Conservation (phyloP, 1,140 invertebrate species). For the Andricus grossulariae region DNA sequence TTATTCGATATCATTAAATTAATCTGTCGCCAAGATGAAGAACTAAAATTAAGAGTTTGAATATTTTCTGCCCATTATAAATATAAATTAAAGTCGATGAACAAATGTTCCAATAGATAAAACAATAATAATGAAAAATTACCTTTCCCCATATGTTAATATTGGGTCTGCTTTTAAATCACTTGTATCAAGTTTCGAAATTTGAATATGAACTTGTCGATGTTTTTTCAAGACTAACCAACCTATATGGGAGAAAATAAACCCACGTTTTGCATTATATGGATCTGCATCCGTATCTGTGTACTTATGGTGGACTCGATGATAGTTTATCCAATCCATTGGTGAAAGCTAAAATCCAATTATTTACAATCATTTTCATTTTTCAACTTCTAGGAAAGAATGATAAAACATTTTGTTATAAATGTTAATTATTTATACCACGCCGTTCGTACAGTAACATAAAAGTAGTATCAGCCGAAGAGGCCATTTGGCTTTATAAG, state of each 20-base stretch:
- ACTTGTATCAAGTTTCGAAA: background rate
- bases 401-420: background rate
- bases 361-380: background rate
- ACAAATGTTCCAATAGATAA: no score
- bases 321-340: background rate
- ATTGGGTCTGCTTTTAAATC: background rate
- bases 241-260: background rate
- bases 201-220: slow-evolving; percentile 1
- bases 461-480: background rate
- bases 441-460: background rate
- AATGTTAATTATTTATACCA: background rate
- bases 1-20: no score
- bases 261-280: background rate
- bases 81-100: no score
- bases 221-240: slow-evolving; percentile 28
- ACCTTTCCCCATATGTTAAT: slow-evolving; percentile 28
- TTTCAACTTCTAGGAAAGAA: background rate
- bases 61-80: no score
- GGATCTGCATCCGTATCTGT: background rate
- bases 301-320: background rate
- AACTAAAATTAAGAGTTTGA: no score
- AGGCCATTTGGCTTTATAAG: slow-evolving; percentile 6
- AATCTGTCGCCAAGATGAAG: no score
- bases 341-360: background rate
- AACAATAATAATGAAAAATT: slow-evolving; percentile 19